Base-by-base conservation (phyloP, 92 coral and sea anemone genomes). In the Isaurus tuberculatus region DNA sequence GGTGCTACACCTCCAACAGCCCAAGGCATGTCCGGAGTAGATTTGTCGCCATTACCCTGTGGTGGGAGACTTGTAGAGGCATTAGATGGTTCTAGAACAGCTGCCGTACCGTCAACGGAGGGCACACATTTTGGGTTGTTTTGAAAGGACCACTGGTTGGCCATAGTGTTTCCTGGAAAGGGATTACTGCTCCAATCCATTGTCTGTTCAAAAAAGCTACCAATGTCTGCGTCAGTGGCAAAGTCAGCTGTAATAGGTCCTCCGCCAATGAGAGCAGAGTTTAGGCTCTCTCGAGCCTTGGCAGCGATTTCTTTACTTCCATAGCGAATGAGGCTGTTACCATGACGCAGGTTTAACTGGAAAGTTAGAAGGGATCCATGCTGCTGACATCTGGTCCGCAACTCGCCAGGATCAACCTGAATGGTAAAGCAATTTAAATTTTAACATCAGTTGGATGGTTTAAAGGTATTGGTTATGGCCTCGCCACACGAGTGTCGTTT, bases 171-270 rank as follows among this genome's bases (percentile, higher is more conserved):
- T 25, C 81, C 74, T 16, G 95, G 98, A 37, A 91, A 71, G 14
- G 93, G 89, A 43, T 87, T 89, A 16, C 89, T 81, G 61, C 94
- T 92, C 99, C 99, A 97, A 83, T 97, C 99, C 86, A 91, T 84
- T 20, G 94, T 95, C 84, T 97, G 99, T 71, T 97, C 99, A 71
- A 97, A 97, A 93, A 97, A 97, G 72, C 94, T 91, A 23, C 98
- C 99, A 49, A 97, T 97, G 51, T 97, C 98, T 68, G 97, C 85
- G 83, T 97, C 97, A 28, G 98, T 97, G 27, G 99, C 98, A 58
- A 97, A 97, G 86, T 97, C 98, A 36, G 99, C 99, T 46, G 83
- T 80, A 27, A 97, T 72, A 13, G 89, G 90, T 4, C 87, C 83
- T 4, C 98, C 98, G 22, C 83, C 86, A 61, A 94, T 71, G 77